Conservation (phyloP, 2,113 vertebrate genomes). For the Cathartes aura region DNA sequence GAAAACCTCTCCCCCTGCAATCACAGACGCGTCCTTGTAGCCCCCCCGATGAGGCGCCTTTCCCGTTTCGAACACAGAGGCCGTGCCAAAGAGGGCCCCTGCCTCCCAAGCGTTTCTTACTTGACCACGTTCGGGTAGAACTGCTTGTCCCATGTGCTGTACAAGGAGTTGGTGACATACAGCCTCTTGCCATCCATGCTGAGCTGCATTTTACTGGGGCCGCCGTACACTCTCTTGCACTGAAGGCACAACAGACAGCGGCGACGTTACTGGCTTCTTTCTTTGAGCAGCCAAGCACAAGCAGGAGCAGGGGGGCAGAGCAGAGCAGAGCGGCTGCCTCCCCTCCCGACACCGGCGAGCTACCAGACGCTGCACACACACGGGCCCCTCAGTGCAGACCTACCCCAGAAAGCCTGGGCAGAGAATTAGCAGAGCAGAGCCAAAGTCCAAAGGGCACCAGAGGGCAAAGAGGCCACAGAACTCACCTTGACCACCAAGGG, state of each 20-base stretch:
- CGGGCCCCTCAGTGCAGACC: fast-evolving
- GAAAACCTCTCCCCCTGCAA: background rate
- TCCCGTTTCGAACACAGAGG: fast-evolving
- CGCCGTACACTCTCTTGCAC: slow-evolving; percentile 84
- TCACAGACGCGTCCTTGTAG: background rate
- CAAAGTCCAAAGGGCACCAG: fast-evolving
- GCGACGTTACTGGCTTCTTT: fast-evolving
- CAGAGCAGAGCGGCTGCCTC: background rate
- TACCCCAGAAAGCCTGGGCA: background rate
- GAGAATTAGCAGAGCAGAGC: background rate
- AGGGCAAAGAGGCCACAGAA: fast-evolving
- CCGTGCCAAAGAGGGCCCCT: background rate
- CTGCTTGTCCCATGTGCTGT: slow-evolving; percentile 93
- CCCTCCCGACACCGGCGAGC: background rate
- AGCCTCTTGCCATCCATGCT: slow-evolving; percentile 90
- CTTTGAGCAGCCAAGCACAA: background rate
- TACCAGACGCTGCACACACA: fast-evolving
- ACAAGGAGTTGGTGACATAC: slow-evolving; percentile 90
- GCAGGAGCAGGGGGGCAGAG: background rate
- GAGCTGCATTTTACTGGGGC: slow-evolving; percentile 90
- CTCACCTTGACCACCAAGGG: slow-evolving; percentile 88
- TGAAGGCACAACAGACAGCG: slow-evolving; percentile 35
- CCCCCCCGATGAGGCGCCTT: background rate
- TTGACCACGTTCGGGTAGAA: slow-evolving; percentile 88
- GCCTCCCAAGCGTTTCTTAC: slow-evolving; percentile 59